Base-by-base conservation (phyloP, 2,888 invertebrate genomes). In the Cheilosia impressa region DNA sequence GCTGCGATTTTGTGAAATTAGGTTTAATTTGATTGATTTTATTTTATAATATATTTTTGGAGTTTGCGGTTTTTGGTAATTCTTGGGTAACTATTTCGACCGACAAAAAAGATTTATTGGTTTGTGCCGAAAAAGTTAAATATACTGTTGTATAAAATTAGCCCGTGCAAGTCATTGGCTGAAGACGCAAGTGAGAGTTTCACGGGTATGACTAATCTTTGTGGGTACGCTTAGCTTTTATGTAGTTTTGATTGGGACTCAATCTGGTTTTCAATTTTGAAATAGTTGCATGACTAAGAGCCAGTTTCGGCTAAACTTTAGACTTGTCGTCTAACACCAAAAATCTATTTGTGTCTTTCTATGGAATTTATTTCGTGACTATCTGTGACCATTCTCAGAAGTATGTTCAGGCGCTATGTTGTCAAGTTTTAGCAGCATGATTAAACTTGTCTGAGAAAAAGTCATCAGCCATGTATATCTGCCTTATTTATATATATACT, bases 81-180 rank as follows among this genome's bases (percentile, higher is more conserved):
- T 72, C 53, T 71, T 82, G 31, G 66, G 65, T 55, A 66, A 66
- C 65, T 17, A 34, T 73, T n/a, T 55, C 43, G 68, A 41, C 24
- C 41, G 47, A 57, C 53, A 47, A 55, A 22, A 62, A 55, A 77
- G 66, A 72, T 72, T 83, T 83, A 83, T 77, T 58, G 38, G 19
- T 50, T 69, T 75, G 15, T 50, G 52, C 60, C 45, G 65, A 77
- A 60, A 60, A 53, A 5, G 50, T 50, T 53, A 15, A 53, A 62
- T 62, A 60, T 60, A 10, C 10, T 17, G 0, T 43, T 17, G 43
- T 62, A 62, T 82, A 62, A 31, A 2, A 27, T 66, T 47, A 43
- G 19, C 9, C 9, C 6, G 38, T 38, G 24, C 55, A 43, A 31
- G 45, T 63, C 73, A 63, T 53, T 9, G 62, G 60, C 38, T 62